Conservation (phyloP, 2,113 vertebrate species). For the Alosa alosa region DNA sequence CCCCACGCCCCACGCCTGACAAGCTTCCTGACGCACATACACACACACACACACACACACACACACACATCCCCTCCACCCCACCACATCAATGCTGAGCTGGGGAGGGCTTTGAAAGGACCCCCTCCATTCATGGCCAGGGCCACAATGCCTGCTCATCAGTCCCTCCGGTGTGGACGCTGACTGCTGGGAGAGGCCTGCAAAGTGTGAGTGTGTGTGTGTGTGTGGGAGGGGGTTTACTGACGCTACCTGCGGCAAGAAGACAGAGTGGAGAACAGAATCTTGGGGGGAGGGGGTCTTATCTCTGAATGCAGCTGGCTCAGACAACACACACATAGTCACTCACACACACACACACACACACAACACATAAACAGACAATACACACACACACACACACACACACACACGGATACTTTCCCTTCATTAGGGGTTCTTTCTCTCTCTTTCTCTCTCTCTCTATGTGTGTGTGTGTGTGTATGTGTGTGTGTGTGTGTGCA, state of each 20-base stretch:
- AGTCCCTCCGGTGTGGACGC: background rate
- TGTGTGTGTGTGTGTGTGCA: too few species aligned
- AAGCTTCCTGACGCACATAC: background rate
- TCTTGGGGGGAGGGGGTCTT: background rate
- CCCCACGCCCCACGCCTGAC: background rate
- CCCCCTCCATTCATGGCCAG: background rate
- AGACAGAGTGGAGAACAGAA: background rate
- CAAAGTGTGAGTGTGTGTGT: background rate
- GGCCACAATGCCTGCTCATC: background rate
- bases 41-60: background rate
- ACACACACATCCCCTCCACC: too few species aligned
- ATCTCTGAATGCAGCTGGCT: slow-evolving; percentile 19
- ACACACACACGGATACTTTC: too few species aligned
- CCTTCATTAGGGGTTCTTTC: too few species aligned
- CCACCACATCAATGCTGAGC: background rate
- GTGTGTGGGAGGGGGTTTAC: background rate
- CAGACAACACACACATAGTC: background rate
- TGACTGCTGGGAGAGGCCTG: too few species aligned
- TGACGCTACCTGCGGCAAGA: background rate
- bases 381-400: too few species aligned
- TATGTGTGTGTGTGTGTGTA: too few species aligned
- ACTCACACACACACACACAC: background rate
- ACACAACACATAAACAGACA: background rate
- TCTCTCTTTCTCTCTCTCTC: too few species aligned
- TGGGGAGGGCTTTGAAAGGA: background rate